Evolutionary conservation across 2,113 vertebrate species (phyloP).

Genomic region (Myotis brandtii): DNA sequence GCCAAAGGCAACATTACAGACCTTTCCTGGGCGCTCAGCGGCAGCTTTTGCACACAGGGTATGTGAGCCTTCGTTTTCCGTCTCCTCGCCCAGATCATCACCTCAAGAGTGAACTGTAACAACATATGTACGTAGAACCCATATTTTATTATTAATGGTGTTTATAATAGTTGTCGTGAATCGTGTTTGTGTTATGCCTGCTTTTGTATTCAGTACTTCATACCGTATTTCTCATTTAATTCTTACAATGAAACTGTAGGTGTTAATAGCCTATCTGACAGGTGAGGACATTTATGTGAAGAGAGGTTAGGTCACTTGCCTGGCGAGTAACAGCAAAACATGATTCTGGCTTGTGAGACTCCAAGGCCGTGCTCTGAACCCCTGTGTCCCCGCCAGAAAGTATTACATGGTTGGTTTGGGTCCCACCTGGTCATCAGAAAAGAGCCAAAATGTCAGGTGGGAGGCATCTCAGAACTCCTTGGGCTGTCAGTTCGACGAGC

Average conservation of each 20-base stretch:
- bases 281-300: background rate
- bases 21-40: background rate
- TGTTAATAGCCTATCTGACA: background rate
- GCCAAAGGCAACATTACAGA: background rate
- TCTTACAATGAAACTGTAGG: background rate
- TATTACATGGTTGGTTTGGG: background rate
- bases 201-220: background rate
- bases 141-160: background rate
- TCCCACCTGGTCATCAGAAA: background rate
- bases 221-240: background rate
- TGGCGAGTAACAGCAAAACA: background rate
- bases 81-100: background rate
- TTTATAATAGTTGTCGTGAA: background rate
- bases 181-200: background rate
- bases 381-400: background rate
- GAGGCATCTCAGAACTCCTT: background rate
- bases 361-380: background rate
- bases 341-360: background rate
- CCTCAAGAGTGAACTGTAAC: background rate
- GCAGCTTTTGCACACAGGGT: background rate
- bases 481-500: background rate
- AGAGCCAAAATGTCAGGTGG: background rate
- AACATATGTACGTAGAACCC: background rate
- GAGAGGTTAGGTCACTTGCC: background rate
- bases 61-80: background rate